These are phyloP conservation scores for Keiferia lycopersicella DNA, from an alignment of 2,888 invertebrate species.

Conservation along the genomic window DNA sequence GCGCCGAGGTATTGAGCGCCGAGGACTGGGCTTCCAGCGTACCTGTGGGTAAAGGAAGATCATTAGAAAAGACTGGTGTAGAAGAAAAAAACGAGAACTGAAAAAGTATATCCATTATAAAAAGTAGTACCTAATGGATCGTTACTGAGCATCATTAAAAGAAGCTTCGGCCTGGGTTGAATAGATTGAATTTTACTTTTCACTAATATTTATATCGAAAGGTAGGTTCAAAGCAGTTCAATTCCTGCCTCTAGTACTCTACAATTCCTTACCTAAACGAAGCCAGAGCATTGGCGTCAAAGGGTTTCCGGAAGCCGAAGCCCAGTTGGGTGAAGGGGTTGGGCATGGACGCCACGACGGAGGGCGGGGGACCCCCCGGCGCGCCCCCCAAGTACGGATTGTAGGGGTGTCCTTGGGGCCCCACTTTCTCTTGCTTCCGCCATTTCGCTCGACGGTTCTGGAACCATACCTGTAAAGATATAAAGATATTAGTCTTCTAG, in stretches of 20 bases:
- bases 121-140: no score
- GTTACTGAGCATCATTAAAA: no score
- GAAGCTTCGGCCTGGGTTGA: no score
- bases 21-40: conserved; percentile 63
- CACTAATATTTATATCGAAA: no score
- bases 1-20: conserved; percentile 78
- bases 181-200: no score
- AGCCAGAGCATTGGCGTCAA: conserved; percentile 85
- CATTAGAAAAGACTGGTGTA: background rate
- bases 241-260: no score
- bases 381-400: conserved; percentile 88
- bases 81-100: no score
- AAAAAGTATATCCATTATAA: no score
- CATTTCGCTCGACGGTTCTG: conserved; percentile 96
- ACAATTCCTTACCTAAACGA: conserved; percentile 83
- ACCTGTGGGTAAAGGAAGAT: conserved; percentile 48
- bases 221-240: no score
- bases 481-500: no score
- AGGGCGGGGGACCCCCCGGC: conserved; percentile 84
- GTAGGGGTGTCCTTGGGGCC: conserved; percentile 94
- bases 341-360: conserved; percentile 88
- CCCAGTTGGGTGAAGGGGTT: conserved; percentile 91
- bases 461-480: conserved; percentile 90
- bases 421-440: conserved; percentile 96
- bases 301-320: conserved; percentile 88